Percentiles rank a stretch among this genome's conserved stretches.
phyloP scores from a whole-genome alignment of 2,888 invertebrate genomes.

The Oasisia sp. region DNA sequence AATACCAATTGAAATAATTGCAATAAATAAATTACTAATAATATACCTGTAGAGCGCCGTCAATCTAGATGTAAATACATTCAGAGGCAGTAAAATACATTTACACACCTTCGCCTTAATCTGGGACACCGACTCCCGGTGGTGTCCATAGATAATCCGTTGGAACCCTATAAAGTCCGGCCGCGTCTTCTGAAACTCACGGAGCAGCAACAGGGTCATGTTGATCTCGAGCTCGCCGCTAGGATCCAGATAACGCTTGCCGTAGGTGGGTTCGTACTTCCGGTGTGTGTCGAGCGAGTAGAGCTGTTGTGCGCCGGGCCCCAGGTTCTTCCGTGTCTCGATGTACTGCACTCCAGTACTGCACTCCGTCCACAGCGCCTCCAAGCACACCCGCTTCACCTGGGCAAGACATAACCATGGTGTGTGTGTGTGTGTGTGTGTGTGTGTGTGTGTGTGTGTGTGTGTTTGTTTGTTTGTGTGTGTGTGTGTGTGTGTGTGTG shows the following conservation, averaged over 20 bases:
- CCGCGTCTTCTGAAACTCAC: constrained; percentile 23
- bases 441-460: not conserved
- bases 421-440: not conserved
- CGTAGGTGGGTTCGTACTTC: constrained; percentile 29
- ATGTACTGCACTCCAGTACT: constrained; percentile 42
- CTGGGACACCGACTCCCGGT: not conserved
- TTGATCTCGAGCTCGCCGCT: constrained; percentile 31
- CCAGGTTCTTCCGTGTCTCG: constrained; percentile 38
- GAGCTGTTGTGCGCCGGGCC: constrained; percentile 29
- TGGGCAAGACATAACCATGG: not conserved
- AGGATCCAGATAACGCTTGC: constrained; percentile 29
- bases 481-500: not conserved
- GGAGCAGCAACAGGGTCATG: constrained; percentile 22
- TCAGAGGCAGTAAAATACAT: no score
- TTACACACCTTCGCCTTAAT: not conserved
- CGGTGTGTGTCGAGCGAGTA: constrained; percentile 30
- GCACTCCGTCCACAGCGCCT: constrained; percentile 35
- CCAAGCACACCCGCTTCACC: constrained; percentile 26
- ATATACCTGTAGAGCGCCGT: no score
- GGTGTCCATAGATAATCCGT: constrained; percentile 31
- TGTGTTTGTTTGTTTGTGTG: not conserved
- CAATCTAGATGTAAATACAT: no score
- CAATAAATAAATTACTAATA: no score
- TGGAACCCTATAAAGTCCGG: constrained; percentile 38
- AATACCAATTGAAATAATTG: no score